These are phyloP conservation scores for Mimachlamys varia DNA, from an alignment of 2,888 invertebrate species.

Conservation along the genomic window DNA sequence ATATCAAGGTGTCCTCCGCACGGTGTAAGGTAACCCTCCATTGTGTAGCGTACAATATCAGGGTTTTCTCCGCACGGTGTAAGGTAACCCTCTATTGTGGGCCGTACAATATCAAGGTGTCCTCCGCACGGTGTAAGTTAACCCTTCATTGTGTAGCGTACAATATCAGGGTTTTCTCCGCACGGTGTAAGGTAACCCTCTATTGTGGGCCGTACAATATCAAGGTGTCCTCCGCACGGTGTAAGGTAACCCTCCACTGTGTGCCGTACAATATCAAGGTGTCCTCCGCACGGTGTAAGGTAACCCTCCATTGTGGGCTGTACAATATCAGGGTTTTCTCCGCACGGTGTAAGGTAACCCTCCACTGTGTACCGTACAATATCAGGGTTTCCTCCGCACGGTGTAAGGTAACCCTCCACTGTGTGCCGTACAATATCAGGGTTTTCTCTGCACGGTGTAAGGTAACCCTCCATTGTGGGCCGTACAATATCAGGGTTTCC, in stretches of 20 bases:
- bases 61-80: too few species aligned
- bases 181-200: not conserved
- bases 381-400: too few species aligned
- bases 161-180: too few species aligned
- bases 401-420: not conserved
- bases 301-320: not conserved
- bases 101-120: too few species aligned
- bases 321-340: too few species aligned
- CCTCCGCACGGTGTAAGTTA: not conserved
- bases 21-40: not conserved
- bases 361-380: not conserved
- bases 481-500: too few species aligned
- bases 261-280: too few species aligned
- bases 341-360: not conserved
- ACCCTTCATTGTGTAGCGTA: not conserved
- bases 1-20: too few species aligned
- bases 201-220: not conserved
- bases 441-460: too few species aligned
- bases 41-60: not conserved
- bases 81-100: not conserved
- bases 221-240: too few species aligned
- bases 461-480: not conserved
- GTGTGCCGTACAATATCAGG: too few species aligned
- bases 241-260: not conserved
- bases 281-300: not conserved